phyloP scores from a whole-genome alignment of 1,140 invertebrate genomes.

The Hyphantria cunea region DNA sequence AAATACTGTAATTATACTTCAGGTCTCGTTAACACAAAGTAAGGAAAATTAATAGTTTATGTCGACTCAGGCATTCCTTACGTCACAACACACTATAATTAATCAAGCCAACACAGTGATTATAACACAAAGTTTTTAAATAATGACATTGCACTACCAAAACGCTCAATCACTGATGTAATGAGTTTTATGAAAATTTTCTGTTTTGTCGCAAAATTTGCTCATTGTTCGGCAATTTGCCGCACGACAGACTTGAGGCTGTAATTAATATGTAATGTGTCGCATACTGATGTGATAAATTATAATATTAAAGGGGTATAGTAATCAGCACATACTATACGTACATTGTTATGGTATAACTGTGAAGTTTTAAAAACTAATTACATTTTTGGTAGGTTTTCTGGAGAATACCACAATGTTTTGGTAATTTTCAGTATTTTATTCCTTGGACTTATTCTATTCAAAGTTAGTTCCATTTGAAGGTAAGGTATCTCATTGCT shows the following conservation, averaged over 20 bases:
- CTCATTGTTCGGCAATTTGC: neutral
- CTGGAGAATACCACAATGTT: too few relatives aligned
- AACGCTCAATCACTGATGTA: conserved; percentile 1
- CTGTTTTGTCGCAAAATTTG: neutral
- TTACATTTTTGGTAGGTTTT: too few relatives aligned
- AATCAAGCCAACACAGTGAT: neutral
- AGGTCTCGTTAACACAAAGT: too few relatives aligned
- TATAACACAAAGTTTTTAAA: neutral
- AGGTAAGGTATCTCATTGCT: too few relatives aligned
- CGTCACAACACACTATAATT: neutral
- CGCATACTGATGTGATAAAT: neutral
- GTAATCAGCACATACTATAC: neutral
- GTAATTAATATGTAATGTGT: neutral
- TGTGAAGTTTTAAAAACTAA: too few relatives aligned
- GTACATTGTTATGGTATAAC: neutral
- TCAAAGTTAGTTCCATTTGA: too few relatives aligned
- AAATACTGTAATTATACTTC: too few relatives aligned
- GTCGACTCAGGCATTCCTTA: neutral
- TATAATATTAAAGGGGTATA: neutral
- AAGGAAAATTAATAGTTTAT: neutral
- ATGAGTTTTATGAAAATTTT: neutral
- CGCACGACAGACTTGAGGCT: neutral
- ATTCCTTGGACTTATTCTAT: too few relatives aligned
- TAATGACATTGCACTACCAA: neutral
- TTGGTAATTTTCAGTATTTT: too few relatives aligned